These are phyloP conservation scores for Drosophila phalerata DNA, from an alignment of 2,888 invertebrate species.

Conservation along the genomic window DNA sequence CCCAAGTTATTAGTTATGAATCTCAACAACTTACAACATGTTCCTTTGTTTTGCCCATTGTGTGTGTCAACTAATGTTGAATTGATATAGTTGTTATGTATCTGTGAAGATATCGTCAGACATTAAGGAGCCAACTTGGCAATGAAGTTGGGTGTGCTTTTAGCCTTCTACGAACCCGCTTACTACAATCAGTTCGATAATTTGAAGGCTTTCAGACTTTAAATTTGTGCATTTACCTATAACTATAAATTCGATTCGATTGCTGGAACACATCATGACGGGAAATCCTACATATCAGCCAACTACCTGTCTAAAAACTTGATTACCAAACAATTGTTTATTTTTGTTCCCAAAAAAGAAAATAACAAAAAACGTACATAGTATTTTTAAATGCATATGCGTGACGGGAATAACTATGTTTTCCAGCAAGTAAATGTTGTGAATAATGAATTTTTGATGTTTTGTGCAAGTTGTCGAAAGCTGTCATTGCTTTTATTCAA, in stretches of 20 bases:
- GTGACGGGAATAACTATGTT: constrained; percentile 53
- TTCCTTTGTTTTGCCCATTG: constrained; percentile 4
- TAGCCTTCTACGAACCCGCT: constrained; percentile 10
- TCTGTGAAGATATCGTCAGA: constrained; percentile 10
- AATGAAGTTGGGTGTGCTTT: constrained; percentile 19
- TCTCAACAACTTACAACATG: constrained; percentile 4
- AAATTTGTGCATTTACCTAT: constrained; percentile 39
- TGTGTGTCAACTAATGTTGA: neutral
- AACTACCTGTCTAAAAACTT: constrained; percentile 1
- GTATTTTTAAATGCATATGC: constrained; percentile 59
- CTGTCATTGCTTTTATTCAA: constrained; percentile 15
- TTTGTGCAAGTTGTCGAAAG: constrained; percentile 36
- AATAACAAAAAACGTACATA: constrained; percentile 2
- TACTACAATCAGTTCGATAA: constrained; percentile 62
- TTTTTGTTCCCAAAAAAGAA: neutral
- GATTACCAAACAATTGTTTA: constrained; percentile 6
- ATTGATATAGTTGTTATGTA: constrained; percentile 12
- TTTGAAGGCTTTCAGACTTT: constrained; percentile 63
- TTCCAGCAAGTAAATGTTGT: constrained; percentile 8
- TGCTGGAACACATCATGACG: neutral
- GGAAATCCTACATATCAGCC: constrained; percentile 9
- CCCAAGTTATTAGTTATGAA: constrained; percentile 27
- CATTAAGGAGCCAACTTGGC: constrained; percentile 27
- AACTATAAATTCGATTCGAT: neutral
- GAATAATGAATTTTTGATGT: constrained; percentile 72